These are phyloP conservation scores for Marmota monax DNA, from an alignment of 2,113 vertebrate species.

Conservation along the genomic window DNA sequence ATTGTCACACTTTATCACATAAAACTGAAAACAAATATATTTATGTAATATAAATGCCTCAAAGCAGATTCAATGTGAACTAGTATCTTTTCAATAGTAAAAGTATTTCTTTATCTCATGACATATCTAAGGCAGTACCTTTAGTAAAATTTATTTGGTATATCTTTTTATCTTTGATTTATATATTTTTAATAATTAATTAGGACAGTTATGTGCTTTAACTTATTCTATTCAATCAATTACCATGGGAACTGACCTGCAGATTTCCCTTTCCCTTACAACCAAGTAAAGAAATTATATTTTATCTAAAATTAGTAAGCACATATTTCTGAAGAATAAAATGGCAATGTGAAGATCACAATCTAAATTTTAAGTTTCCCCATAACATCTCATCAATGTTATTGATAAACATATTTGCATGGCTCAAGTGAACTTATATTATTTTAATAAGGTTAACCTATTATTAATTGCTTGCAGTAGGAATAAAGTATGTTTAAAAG, in stretches of 20 bases:
- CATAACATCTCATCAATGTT: neutral
- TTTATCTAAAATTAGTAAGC: slow-evolving; percentile 36
- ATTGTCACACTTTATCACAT: neutral
- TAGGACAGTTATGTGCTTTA: neutral
- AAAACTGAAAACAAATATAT: neutral
- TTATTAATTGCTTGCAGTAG: neutral
- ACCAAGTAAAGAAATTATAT: neutral
- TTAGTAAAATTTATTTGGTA: slow-evolving; percentile 3
- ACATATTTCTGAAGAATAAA: slow-evolving; percentile 9
- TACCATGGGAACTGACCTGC: neutral
- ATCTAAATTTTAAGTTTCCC: neutral
- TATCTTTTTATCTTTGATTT: neutral
- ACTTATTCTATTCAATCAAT: slow-evolving; percentile 2
- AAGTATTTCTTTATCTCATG: neutral
- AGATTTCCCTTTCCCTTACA: neutral
- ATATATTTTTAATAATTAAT: slow-evolving; percentile 6
- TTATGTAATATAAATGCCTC: neutral
- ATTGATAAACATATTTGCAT: neutral
- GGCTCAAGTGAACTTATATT: neutral
- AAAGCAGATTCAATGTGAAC: neutral
- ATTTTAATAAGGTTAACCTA: neutral
- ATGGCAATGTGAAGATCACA: neutral
- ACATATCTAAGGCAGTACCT: neutral
- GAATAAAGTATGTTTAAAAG: slow-evolving; percentile 33
- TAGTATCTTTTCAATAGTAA: neutral